Conservation (phyloP, 2,888 invertebrate species). For the Plagiodera versicolora region DNA sequence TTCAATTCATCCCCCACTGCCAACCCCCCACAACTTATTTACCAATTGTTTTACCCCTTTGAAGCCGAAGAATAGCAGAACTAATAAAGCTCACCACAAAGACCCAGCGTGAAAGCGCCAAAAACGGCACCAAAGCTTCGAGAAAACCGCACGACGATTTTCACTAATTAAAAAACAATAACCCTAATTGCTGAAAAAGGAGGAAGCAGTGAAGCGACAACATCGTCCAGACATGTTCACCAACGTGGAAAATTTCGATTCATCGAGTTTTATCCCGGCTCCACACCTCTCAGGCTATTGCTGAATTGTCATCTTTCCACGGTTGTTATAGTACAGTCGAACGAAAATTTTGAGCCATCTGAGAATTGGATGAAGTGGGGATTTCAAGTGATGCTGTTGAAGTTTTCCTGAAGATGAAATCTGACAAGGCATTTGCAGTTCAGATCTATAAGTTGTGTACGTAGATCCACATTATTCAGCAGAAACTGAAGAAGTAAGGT, state of each 20-base stretch:
- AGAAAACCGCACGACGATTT: constrained; percentile 32
- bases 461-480: no score
- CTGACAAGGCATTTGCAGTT: no score
- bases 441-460: no score
- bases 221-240: constrained; percentile 45
- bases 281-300: constrained; percentile 31
- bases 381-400: no score
- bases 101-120: constrained; percentile 24
- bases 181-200: constrained; percentile 15
- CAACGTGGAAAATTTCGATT: constrained; percentile 42
- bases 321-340: no score
- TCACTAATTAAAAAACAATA: constrained; percentile 27
- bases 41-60: neutral
- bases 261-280: constrained; percentile 25
- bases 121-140: constrained; percentile 34
- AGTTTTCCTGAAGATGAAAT: no score
- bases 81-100: constrained; percentile 7
- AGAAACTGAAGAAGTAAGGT: no score
- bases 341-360: no score
- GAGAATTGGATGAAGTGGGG: no score
- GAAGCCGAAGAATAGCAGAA: neutral
- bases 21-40: neutral
- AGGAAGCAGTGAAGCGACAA: constrained; percentile 38
- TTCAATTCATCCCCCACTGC: neutral
- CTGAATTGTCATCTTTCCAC: constrained; percentile 36